A percentile compares a stretch with the other conserved stretches of the same genome.
Evolutionary conservation across 1,140 invertebrate species (phyloP).

Genomic region (Drosophila obscura): DNA sequence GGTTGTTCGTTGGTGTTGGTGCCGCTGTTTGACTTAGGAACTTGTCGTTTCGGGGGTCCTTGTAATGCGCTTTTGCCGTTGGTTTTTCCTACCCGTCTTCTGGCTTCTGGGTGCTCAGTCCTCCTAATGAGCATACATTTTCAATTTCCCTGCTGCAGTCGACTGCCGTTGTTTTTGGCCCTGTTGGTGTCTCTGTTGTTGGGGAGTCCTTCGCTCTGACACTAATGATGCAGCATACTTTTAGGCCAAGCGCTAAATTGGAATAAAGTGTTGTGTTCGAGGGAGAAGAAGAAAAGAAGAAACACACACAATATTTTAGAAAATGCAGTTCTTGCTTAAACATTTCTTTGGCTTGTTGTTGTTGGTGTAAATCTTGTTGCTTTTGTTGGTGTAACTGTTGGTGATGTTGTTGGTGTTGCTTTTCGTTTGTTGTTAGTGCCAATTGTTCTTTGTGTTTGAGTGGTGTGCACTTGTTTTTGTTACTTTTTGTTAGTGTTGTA

Average conservation of each 20-base stretch:
- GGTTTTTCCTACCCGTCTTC: conserved; percentile 24
- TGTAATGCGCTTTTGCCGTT: conserved; percentile 76
- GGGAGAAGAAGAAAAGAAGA: conserved; percentile 26
- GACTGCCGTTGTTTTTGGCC: not conserved
- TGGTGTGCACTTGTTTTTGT: not conserved
- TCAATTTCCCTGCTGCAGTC: conserved; percentile 54
- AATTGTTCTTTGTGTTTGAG: conserved; percentile 10
- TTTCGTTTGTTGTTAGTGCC: conserved; percentile 22
- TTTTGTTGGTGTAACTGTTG: conserved; percentile 11
- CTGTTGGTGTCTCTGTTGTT: conserved; percentile 16
- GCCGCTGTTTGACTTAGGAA: conserved; percentile 66
- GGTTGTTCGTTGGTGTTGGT: conserved; percentile 32
- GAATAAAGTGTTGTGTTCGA: conserved; percentile 58
- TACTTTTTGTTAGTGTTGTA: conserved; percentile 11
- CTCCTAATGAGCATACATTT: conserved; percentile 61
- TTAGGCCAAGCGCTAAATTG: conserved; percentile 78
- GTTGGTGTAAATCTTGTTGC: conserved; percentile 14
- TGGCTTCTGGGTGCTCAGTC: conserved; percentile 20
- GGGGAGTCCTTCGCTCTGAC: conserved; percentile 47
- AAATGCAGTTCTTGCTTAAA: conserved; percentile 47
- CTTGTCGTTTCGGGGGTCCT: conserved; percentile 60
- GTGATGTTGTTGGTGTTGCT: conserved; percentile 6
- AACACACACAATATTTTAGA: conserved; percentile 60
- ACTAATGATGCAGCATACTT: conserved; percentile 77
- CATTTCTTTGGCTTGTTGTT: conserved; percentile 11